Evolutionary conservation across 64 coral and sea anemone genomes (phyloP).

Genomic region (Orbicella faveolata): DNA sequence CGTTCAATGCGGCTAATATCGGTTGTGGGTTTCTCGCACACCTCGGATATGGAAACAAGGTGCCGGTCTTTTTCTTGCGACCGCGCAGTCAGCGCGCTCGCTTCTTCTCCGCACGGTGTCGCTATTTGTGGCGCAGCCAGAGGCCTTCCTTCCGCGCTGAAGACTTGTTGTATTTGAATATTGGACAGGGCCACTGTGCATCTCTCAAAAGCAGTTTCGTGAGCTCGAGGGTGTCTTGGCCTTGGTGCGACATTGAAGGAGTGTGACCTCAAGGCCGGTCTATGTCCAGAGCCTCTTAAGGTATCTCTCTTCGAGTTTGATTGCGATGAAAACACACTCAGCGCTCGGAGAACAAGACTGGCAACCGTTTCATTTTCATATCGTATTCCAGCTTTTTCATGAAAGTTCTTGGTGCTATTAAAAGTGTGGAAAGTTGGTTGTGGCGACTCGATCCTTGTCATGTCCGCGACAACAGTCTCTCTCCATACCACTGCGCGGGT

Average conservation of each 20-base stretch:
- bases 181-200: slow-evolving; percentile 36
- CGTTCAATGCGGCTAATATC: not conserved
- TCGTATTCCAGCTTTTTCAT: slow-evolving; percentile 17
- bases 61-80: not conserved
- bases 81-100: not conserved
- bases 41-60: not conserved
- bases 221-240: slow-evolving; percentile 12
- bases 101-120: not conserved
- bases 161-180: slow-evolving; percentile 38
- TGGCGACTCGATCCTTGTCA: slow-evolving; percentile 25
- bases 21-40: not conserved
- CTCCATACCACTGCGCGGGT: slow-evolving; percentile 23
- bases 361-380: slow-evolving; percentile 38
- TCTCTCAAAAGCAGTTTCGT: slow-evolving; percentile 34
- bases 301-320: slow-evolving; percentile 2
- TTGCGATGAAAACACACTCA: slow-evolving; percentile 47
- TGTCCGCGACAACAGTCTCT: slow-evolving; percentile 24
- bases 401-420: slow-evolving; percentile 40
- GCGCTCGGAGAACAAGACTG: slow-evolving; percentile 13
- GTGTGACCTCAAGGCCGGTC: slow-evolving; percentile 32
- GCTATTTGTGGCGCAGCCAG: not conserved
- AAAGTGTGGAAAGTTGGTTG: slow-evolving; percentile 34
- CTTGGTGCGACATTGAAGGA: slow-evolving; percentile 37
- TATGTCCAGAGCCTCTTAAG: slow-evolving; percentile 14
- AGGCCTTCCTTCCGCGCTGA: not conserved